Conservation (phyloP, 1,140 invertebrate species). For the Elysia chlorotica region DNA sequence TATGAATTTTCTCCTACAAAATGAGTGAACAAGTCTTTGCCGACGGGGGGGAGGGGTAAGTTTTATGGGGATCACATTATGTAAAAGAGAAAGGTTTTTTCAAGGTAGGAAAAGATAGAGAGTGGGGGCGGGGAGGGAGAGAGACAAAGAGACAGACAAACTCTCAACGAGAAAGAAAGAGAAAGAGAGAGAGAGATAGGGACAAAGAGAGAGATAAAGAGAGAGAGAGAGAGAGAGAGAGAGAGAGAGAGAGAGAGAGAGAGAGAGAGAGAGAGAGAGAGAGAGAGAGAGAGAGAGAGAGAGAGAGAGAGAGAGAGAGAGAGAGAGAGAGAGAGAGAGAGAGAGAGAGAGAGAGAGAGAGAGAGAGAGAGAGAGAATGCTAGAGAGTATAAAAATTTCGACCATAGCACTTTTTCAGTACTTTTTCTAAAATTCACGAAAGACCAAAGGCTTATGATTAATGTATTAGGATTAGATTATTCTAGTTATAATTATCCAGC, state of each 20-base stretch:
- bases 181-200: conserved; percentile 1
- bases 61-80: no score
- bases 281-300: not conserved
- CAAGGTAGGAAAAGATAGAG: no score
- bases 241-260: not conserved
- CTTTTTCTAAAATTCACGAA: no score
- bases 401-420: not conserved
- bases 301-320: not conserved
- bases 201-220: conserved; percentile 4
- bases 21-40: not conserved
- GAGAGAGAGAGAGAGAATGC: conserved; percentile 3
- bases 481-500: not conserved
- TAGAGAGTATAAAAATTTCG: not conserved
- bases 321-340: not conserved
- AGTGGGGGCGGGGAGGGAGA: not conserved
- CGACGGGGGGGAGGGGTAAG: no score
- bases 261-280: not conserved
- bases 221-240: not conserved
- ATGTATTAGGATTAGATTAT: not conserved
- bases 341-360: not conserved
- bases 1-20: not conserved
- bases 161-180: not conserved
- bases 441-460: no score
- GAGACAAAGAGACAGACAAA: not conserved
- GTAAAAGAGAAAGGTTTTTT: no score